Base-by-base conservation (phyloP, 2,797 vertebrate genomes). In the Choloepus didactylus region DNA sequence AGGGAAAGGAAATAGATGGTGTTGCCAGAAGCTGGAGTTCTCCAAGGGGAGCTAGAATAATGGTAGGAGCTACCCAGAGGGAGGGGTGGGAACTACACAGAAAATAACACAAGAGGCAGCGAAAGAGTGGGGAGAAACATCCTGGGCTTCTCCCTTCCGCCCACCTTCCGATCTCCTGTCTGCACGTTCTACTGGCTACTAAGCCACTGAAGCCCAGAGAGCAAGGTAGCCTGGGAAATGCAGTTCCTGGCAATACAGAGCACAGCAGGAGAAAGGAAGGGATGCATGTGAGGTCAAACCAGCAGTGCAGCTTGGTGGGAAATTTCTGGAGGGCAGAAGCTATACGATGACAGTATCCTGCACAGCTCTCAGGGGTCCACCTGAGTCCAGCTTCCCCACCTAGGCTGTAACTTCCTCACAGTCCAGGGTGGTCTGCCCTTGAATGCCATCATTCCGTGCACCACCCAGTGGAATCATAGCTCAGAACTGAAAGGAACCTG, bases 171-270 rank as follows among this genome's bases (percentile, higher is more conserved):
- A 9, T 9, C 29, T 76, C 23, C 70, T 44, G 51, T 44, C 62
- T 51, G 27, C 77, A 21, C n/a, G 31, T 27, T 44, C 44, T 72
- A 75, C 59, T 4, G 35, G 44, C 46, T 41, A 27, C 46, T 35
- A 31, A 77, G 72, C 25, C 19, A 38, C 7, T 49, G 14, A 92
- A 81, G 59, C 5, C 49, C 64, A 80, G 66, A 85, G 11, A 81
- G 64, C 87, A 94, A 79, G 7, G 14, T 51, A 35, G 35, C 29
- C 89, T 70, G 44, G 84, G 93, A 90, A 94, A 73, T 38, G 11
- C 0, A 81, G 84, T 87, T 82, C 84, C 87, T 38, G 16, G n/a
- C 15, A 2, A 69, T 19, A 31, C 60, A 72, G 54, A 60, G n/a
- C 64, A 89, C n/a, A 44, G 9, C 1, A 66, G n/a, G 7, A 66